Conservation (phyloP, 2,113 vertebrate species). For the Heterochromis multidens region DNA sequence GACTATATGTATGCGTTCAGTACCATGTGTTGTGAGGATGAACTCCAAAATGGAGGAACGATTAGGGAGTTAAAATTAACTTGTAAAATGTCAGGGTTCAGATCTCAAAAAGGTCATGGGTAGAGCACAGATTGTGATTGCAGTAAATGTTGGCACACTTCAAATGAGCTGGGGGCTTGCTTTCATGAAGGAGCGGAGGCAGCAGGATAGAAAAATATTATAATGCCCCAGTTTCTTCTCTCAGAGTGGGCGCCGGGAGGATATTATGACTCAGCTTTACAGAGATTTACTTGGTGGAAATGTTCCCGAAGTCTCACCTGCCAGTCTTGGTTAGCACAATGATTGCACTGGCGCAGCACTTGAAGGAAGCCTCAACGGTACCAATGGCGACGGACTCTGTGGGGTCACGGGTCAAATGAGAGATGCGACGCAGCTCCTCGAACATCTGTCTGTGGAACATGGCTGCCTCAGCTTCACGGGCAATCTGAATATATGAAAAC, state of each 20-base stretch:
- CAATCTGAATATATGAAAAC: conserved; percentile 78
- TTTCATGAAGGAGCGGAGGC: neutral
- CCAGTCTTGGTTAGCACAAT: conserved; percentile 96
- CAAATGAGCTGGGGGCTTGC: neutral
- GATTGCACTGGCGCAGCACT: conserved; percentile 95
- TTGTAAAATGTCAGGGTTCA: conserved; percentile 77
- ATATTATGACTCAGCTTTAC: conserved; percentile 10
- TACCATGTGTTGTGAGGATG: conserved; percentile 23
- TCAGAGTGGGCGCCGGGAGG: neutral
- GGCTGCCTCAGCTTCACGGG: conserved; percentile 96
- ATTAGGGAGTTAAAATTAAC: conserved; percentile 77
- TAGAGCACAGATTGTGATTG: conserved; percentile 33
- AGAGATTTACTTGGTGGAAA: neutral
- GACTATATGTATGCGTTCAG: conserved; percentile 8
- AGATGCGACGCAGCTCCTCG: conserved; percentile 92
- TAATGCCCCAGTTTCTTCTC: conserved; percentile 13
- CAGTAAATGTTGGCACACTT: conserved; percentile 38
- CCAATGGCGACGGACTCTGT: conserved; percentile 92
- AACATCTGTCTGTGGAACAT: conserved; percentile 98
- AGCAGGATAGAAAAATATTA: neutral
- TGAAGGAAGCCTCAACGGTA: conserved; percentile 96
- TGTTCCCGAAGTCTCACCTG: conserved; percentile 76
- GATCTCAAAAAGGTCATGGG: conserved; percentile 69
- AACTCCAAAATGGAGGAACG: conserved; percentile 33
- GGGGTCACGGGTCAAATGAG: conserved; percentile 93